Percentiles rank a stretch among this genome's conserved stretches.
phyloP scores from a whole-genome alignment of 2,888 invertebrate species.

The Atethmia centrago region DNA sequence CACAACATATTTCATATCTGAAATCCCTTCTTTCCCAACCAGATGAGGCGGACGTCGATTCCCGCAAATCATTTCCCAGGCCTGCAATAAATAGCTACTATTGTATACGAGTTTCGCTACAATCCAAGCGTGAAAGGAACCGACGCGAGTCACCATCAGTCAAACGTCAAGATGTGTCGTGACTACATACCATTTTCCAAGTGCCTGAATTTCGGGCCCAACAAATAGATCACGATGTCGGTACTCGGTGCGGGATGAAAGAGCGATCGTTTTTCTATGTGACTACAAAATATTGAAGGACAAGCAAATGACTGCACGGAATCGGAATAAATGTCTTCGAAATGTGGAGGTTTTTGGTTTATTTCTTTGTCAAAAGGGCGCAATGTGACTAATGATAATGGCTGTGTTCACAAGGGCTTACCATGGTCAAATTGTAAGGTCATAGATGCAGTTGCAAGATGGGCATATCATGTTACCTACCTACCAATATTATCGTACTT shows the following conservation, averaged over 20 bases:
- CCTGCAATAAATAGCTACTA: conserved; percentile 67
- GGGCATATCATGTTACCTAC: background rate
- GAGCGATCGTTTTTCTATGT: conserved; percentile 69
- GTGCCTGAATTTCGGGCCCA: conserved; percentile 79
- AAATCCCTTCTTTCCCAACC: conserved; percentile 46
- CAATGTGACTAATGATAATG: background rate
- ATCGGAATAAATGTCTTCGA: conserved; percentile 43
- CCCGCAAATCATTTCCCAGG: conserved; percentile 62
- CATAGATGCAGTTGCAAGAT: background rate
- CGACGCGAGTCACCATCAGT: conserved; percentile 78
- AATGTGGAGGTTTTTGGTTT: conserved; percentile 32
- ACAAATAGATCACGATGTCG: conserved; percentile 80
- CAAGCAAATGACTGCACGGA: conserved; percentile 59
- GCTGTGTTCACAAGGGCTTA: background rate
- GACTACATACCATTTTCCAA: conserved; percentile 84
- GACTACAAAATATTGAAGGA: conserved; percentile 67
- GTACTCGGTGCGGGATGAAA: conserved; percentile 70
- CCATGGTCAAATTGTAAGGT: background rate
- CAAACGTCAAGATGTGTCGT: conserved; percentile 83
- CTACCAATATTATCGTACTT: too few relatives aligned
- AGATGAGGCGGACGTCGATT: conserved; percentile 59
- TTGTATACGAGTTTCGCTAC: conserved; percentile 63
- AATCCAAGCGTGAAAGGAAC: conserved; percentile 73
- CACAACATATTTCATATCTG: conserved; percentile 51
- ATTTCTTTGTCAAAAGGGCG: conserved; percentile 23